A percentile compares a stretch with the other conserved stretches of the same genome.
Evolutionary conservation across 1,140 invertebrate species (phyloP).

Genomic region (Scaptomyza hsui): DNA sequence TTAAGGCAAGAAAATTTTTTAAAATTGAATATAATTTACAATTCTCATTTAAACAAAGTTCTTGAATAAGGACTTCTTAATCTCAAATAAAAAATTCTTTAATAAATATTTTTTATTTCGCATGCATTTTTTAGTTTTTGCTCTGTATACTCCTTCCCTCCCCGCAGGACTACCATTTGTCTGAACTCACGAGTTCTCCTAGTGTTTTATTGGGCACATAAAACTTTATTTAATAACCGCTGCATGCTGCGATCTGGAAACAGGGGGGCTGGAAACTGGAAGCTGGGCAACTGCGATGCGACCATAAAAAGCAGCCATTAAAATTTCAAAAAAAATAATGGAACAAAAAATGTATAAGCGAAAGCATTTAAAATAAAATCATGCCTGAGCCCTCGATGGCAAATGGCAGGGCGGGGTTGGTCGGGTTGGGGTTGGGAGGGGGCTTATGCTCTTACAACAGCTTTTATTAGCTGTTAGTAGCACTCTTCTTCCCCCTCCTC

Average conservation of each 20-base stretch:
- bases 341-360: constrained; percentile 41
- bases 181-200: neutral
- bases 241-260: constrained; percentile 40
- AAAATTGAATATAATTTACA: no score
- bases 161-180: no score
- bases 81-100: no score
- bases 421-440: neutral
- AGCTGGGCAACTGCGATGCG: constrained; percentile 9
- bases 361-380: constrained; percentile 72
- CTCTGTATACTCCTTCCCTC: neutral
- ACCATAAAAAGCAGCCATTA: constrained; percentile 72
- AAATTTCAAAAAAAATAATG: constrained; percentile 39
- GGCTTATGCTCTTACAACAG: constrained; percentile 36
- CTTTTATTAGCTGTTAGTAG: constrained; percentile 65
- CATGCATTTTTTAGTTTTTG: neutral
- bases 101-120: neutral
- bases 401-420: neutral
- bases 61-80: no score
- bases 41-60: no score
- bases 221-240: constrained; percentile 78
- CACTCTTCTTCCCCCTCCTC: neutral
- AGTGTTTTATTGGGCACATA: constrained; percentile 61
- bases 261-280: no score
- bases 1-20: no score
- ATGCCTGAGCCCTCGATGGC: constrained; percentile 22